Conservation (phyloP, 1,140 invertebrate species). For the Coboldia fuscipes region DNA sequence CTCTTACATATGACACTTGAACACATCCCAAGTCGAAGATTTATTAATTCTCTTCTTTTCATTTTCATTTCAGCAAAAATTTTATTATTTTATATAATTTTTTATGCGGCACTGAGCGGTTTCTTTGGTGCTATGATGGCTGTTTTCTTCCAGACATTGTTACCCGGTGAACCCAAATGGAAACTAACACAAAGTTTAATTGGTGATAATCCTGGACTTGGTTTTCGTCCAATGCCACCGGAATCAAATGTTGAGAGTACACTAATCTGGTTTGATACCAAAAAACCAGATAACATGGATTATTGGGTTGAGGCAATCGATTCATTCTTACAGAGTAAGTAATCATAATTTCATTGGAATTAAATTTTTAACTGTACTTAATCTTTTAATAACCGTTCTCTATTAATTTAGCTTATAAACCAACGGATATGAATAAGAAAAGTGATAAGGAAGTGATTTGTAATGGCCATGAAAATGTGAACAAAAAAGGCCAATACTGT, state of each 20-base stretch:
- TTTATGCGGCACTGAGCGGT: constrained; percentile 66
- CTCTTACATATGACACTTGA: too few species aligned
- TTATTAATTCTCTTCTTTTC: constrained; percentile 7
- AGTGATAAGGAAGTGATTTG: neutral
- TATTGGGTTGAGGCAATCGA: constrained; percentile 58
- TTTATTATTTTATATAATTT: constrained; percentile 81
- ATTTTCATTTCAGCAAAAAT: constrained; percentile 62
- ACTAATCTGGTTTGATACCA: constrained; percentile 76
- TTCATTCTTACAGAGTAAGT: constrained; percentile 43
- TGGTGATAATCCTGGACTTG: constrained; percentile 79
- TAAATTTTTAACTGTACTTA: neutral
- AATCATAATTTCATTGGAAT: neutral
- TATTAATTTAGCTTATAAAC: neutral
- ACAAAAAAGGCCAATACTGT: constrained; percentile 15
- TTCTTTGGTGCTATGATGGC: constrained; percentile 83
- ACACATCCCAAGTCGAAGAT: neutral
- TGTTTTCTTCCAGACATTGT: constrained; percentile 83
- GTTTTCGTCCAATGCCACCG: constrained; percentile 82
- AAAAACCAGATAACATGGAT: constrained; percentile 51
- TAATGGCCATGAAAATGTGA: too few species aligned
- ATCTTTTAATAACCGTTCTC: neutral
- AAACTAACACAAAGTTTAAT: constrained; percentile 63
- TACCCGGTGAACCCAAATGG: constrained; percentile 68
- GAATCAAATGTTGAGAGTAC: constrained; percentile 77
- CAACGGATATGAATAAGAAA: neutral